Evolutionary conservation across 2,797 vertebrate genomes (phyloP).

Genomic region (Podarcis siculus): DNA sequence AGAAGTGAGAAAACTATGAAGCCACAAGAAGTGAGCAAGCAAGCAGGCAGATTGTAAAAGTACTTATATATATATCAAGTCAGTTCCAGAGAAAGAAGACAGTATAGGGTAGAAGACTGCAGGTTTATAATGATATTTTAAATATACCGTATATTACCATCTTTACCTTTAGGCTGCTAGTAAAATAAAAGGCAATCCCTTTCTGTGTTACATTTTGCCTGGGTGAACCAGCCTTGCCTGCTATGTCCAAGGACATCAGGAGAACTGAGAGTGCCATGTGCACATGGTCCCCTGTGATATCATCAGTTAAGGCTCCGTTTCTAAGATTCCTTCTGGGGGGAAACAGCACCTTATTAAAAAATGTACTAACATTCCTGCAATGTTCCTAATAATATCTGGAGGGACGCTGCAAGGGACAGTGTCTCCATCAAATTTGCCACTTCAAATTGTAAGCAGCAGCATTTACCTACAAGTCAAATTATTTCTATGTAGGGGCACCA

Average conservation of each 20-base stretch:
- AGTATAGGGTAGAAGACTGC: constrained; percentile 42
- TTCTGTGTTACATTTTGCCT: background rate
- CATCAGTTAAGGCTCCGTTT: background rate
- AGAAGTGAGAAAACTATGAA: constrained; percentile 49
- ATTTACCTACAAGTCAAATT: background rate
- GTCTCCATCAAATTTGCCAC: background rate
- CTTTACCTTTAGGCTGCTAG: background rate
- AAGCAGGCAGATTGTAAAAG: constrained; percentile 38
- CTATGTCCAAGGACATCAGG: background rate
- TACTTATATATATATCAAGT: constrained; percentile 38
- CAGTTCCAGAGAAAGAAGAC: constrained; percentile 35
- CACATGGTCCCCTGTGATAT: background rate
- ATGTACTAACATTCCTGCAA: background rate
- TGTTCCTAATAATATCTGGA: background rate
- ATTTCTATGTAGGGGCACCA: background rate
- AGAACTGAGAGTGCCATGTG: background rate
- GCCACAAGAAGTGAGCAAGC: constrained; percentile 50
- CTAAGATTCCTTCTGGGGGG: background rate
- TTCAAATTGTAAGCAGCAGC: background rate
- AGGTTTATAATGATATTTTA: constrained; percentile 14
- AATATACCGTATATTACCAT: background rate
- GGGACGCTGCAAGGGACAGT: too few species aligned
- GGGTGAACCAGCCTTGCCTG: background rate
- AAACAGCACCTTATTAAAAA: background rate
- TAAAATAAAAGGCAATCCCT: background rate